Conservation (phyloP, 2,113 vertebrate species). For the Ciconia maguari region DNA sequence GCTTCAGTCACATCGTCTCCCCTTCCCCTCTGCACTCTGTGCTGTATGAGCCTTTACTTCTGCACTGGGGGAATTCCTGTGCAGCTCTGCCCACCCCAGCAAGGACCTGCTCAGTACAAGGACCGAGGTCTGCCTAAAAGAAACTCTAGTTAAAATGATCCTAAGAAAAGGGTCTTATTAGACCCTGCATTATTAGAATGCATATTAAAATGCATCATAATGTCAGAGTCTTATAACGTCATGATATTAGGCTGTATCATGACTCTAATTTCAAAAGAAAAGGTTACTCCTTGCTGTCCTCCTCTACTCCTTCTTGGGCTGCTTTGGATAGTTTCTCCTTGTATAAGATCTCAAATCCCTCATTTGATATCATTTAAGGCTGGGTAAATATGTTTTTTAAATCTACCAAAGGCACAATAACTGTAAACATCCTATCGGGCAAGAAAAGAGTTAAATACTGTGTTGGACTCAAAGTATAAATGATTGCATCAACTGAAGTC, state of each 20-base stretch:
- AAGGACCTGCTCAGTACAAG: neutral
- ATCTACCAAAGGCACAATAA: neutral
- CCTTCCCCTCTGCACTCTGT: fast-evolving
- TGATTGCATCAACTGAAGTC: neutral
- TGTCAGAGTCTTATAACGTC: neutral
- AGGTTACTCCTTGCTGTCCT: neutral
- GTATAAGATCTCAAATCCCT: neutral
- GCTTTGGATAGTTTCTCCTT: neutral
- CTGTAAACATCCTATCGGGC: neutral
- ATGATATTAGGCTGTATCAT: neutral
- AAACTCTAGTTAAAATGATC: neutral
- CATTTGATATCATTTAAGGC: neutral
- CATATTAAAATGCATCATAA: neutral
- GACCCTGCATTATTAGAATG: neutral
- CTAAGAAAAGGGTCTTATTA: neutral
- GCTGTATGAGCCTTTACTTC: neutral
- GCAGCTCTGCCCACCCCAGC: neutral
- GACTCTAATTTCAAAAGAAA: neutral
- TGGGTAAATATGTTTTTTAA: neutral
- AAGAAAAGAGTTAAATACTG: neutral
- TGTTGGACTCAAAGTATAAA: neutral
- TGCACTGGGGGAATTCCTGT: neutral
- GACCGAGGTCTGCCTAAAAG: neutral
- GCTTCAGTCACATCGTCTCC: fast-evolving
- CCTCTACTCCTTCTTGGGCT: neutral